Base-by-base conservation (phyloP, 2,888 invertebrate species). In the Zhengitettix transpicula region DNA sequence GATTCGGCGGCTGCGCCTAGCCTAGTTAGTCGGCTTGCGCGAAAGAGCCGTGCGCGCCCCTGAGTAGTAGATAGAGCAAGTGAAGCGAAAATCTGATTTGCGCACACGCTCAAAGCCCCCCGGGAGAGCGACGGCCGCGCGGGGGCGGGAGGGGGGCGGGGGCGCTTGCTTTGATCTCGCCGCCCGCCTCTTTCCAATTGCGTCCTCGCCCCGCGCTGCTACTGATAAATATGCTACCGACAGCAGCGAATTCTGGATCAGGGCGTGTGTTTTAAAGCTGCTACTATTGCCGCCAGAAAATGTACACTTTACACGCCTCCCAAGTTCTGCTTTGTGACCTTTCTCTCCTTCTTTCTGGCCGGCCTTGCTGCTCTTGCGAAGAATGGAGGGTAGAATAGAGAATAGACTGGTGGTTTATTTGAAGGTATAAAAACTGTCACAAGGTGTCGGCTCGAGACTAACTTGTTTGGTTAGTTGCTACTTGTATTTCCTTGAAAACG, bases 41-140 rank as follows among this genome's bases (percentile, higher is more conserved):
- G 71, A 72, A 70, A 68, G 68, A 64, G 67, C 69, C 67, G 68
- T 67, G 67, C 61, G 60, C 64, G 63, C 65, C 64, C 64, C 65
- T 66, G 67, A 64, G 59, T 40, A 51, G 56, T 51, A 53, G 57
- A 60, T 55, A 58, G 60, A 62, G 61, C 62, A 63, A 64, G 59
- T 61, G 59, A 64, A 64, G 66, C 63, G 67, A 65, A 66, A 66
- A 66, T 67, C 66, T 66, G 66, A 67, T 67, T 67, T 65, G 66
- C 67, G 65, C 66, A 57, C 58, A 42, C 62, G 59, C 62, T 62
- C 62, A 54, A 58, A 44, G 58, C 52, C n/a, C 41, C 40, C 51
- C 41, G 40, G 15, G 52, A 17, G 16, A 40, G 28, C 40, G 40
- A 55, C 51, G 54, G 57, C 59, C 42, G 44, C 52, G 41, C 52